These are phyloP conservation scores for Aurelia aurita DNA, from an alignment of 30 jellyfish, hydroid and myxozoan genomes.

Conservation along the genomic window DNA sequence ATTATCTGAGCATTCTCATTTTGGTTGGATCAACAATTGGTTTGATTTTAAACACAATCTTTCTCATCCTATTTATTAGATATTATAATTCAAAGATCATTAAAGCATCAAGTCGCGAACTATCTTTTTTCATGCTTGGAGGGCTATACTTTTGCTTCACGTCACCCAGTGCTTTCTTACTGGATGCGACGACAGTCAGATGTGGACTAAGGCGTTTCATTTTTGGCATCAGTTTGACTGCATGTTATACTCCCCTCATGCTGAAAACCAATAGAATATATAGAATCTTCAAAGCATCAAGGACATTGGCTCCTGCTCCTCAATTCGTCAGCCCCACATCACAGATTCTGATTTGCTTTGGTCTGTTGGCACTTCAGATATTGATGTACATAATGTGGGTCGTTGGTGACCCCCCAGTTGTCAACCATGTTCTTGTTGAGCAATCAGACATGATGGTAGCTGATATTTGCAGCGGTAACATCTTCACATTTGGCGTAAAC, in stretches of 20 bases:
- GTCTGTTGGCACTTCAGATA: slow-evolving; percentile 75
- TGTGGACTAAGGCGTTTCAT: slow-evolving; percentile 73
- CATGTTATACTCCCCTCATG: slow-evolving; percentile 90
- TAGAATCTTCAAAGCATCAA: slow-evolving; percentile 79
- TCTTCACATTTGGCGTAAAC: slow-evolving; percentile 20
- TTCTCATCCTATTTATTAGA: slow-evolving; percentile 16
- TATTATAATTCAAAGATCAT: slow-evolving; percentile 40
- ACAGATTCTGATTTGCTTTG: slow-evolving; percentile 76
- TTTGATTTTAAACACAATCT: slow-evolving; percentile 17
- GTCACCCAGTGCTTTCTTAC: slow-evolving; percentile 46
- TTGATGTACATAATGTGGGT: slow-evolving; percentile 79
- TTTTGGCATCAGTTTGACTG: slow-evolving; percentile 79
- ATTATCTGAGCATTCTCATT: slow-evolving; percentile 12
- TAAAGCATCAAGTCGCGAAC: slow-evolving; percentile 71
- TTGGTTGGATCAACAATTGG: slow-evolving; percentile 44
- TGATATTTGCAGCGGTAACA: slow-evolving; percentile 15
- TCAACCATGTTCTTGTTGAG: slow-evolving; percentile 55
- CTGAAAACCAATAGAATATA: slow-evolving; percentile 83
- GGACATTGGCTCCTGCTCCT: slow-evolving; percentile 35
- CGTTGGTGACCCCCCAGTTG: slow-evolving; percentile 68
- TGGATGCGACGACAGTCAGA: slow-evolving; percentile 42
- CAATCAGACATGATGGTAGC: slow-evolving; percentile 48
- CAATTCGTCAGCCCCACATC: slow-evolving; percentile 73
- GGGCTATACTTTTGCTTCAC: slow-evolving; percentile 62
- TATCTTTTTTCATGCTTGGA: slow-evolving; percentile 53